Evolutionary conservation across 2,113 vertebrate species (phyloP).

Genomic region (Thalassoma bifasciatum): DNA sequence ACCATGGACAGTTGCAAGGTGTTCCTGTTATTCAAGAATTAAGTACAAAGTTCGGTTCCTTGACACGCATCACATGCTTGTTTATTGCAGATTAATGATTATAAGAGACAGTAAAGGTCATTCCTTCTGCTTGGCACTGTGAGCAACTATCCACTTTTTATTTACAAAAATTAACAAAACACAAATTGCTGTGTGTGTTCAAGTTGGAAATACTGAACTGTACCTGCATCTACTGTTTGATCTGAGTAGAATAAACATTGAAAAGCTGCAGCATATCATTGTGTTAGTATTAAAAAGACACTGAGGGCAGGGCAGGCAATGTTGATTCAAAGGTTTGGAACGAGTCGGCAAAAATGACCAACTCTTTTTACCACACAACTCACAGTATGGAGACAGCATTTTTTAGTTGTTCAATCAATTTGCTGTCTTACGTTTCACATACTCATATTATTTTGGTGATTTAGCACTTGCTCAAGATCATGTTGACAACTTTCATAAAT

Average conservation of each 20-base stretch:
- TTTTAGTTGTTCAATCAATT: too few relatives aligned
- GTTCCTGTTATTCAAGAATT: constrained; percentile 4
- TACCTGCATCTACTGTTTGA: background rate
- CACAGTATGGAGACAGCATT: too few relatives aligned
- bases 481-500: too few relatives aligned
- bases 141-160: background rate
- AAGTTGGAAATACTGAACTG: background rate
- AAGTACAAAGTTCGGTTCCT: background rate
- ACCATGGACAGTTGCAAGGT: constrained; percentile 73
- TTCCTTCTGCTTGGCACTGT: background rate
- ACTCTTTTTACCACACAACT: background rate
- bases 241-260: background rate
- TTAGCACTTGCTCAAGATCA: too few relatives aligned
- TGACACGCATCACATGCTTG: background rate
- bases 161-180: background rate
- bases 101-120: background rate
- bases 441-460: too few relatives aligned
- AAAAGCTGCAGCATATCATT: background rate
- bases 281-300: background rate
- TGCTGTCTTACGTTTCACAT: too few relatives aligned
- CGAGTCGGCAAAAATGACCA: background rate
- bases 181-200: background rate
- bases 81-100: background rate
- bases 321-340: background rate
- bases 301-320: background rate